Conservation (phyloP, 1,140 invertebrate species). For the Meloidogyne floridensis region DNA sequence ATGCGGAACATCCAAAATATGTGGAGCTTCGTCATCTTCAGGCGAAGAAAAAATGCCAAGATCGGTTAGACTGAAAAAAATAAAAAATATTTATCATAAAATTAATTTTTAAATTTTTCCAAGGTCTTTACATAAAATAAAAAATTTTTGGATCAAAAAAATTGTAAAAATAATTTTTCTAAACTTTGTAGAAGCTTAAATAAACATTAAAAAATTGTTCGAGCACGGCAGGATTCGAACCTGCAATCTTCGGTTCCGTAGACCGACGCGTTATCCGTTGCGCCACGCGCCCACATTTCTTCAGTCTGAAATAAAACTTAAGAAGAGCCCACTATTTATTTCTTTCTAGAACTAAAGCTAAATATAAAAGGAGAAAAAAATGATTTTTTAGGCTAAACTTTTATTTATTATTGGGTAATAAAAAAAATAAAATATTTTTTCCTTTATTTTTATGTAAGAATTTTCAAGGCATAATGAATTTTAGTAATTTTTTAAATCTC, state of each 20-base stretch:
- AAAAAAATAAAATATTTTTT: no score
- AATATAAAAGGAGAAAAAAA: no score
- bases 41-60: constrained; percentile 48
- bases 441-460: no score
- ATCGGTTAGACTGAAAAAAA: constrained; percentile 30
- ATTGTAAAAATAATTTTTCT: background rate
- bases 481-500: no score
- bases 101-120: background rate
- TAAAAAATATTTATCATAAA: background rate
- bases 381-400: no score
- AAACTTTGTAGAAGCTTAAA: background rate
- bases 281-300: constrained; percentile 42
- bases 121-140: background rate
- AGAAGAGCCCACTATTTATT: background rate
- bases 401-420: no score
- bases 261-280: constrained; percentile 59
- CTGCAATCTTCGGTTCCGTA: constrained; percentile 59
- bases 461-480: no score
- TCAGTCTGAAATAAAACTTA: background rate
- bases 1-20: constrained; percentile 45
- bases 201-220: constrained; percentile 31
- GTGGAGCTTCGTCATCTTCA: constrained; percentile 45
- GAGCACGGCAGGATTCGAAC: constrained; percentile 57
- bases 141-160: no score
- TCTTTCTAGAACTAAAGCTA: no score